A percentile compares a stretch with the other conserved stretches of the same genome.
phyloP scores from a whole-genome alignment of 2,888 invertebrate genomes.

The Drosophila lutescens region DNA sequence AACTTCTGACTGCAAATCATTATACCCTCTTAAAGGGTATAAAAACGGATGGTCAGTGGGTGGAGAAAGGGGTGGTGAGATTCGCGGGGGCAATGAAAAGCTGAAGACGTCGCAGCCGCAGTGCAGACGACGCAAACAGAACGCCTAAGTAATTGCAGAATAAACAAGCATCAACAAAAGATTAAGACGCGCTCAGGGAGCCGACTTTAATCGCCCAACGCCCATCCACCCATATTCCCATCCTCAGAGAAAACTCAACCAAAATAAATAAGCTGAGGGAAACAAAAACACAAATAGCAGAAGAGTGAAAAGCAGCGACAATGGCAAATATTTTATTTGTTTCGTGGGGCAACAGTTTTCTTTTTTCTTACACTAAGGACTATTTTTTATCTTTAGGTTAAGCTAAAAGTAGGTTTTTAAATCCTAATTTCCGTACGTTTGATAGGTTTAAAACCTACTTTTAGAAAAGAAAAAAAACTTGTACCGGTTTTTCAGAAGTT shows the following conservation, averaged over 20 bases:
- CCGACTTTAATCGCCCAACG: conserved; percentile 10
- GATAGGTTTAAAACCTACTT: not conserved
- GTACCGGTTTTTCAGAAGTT: too few relatives aligned
- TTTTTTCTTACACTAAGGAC: not conserved
- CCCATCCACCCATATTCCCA: not conserved
- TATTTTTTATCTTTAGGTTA: too few relatives aligned
- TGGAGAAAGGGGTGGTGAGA: not conserved
- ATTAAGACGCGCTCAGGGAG: conserved; percentile 71
- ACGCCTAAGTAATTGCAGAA: conserved; percentile 83
- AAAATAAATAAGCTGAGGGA: conserved; percentile 32
- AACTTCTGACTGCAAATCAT: too few relatives aligned
- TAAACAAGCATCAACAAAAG: conserved; percentile 83
- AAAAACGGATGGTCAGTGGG: conserved; percentile 2
- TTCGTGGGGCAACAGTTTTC: conserved; percentile 35
- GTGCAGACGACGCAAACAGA: conserved; percentile 78
- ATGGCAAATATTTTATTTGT: conserved; percentile 73
- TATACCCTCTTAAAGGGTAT: too few relatives aligned
- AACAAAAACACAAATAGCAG: conserved; percentile 11
- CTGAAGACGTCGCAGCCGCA: conserved; percentile 59
- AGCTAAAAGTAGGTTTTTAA: too few relatives aligned
- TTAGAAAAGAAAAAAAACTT: not conserved
- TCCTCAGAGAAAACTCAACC: conserved; percentile 16
- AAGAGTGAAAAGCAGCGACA: conserved; percentile 47
- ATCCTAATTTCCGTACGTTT: not conserved
- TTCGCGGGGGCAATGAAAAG: conserved; percentile 12